phyloP scores from a whole-genome alignment of 2,113 vertebrate species.

The Gymnarchus niloticus region DNA sequence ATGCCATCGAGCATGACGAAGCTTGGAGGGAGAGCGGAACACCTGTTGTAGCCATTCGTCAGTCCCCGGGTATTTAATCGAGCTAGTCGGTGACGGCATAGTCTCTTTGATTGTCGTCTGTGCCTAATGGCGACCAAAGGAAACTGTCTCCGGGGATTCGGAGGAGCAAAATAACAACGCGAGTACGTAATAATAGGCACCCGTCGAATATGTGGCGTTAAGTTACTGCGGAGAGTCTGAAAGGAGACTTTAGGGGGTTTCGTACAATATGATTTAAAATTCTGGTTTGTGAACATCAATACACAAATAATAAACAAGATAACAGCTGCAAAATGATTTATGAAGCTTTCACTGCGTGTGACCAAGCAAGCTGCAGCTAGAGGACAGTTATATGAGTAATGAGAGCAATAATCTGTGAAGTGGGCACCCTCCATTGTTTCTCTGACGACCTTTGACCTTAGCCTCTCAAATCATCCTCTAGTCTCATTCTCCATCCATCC shows the following conservation, averaged over 20 bases:
- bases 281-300: not conserved
- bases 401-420: conserved; percentile 1
- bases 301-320: not conserved
- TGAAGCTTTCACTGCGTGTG: not conserved
- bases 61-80: conserved; percentile 11
- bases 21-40: not conserved
- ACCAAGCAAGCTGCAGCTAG: not conserved
- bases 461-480: conserved; percentile 3
- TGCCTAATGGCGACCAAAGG: conserved; percentile 8
- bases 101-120: not conserved
- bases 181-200: too few species aligned
- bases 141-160: not conserved
- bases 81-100: not conserved
- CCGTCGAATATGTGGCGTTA: too few species aligned
- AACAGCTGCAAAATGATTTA: not conserved
- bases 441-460: conserved; percentile 13
- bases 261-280: not conserved
- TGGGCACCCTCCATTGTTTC: not conserved
- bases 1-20: not conserved
- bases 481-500: too few species aligned
- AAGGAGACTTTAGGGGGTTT: not conserved
- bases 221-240: not conserved
- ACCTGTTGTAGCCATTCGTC: conserved; percentile 18
- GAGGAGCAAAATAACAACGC: too few species aligned
- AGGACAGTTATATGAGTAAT: conserved; percentile 7